These are phyloP conservation scores for Theodoxus fluviatilis DNA, from an alignment of 2,888 invertebrate species.

Conservation along the genomic window DNA sequence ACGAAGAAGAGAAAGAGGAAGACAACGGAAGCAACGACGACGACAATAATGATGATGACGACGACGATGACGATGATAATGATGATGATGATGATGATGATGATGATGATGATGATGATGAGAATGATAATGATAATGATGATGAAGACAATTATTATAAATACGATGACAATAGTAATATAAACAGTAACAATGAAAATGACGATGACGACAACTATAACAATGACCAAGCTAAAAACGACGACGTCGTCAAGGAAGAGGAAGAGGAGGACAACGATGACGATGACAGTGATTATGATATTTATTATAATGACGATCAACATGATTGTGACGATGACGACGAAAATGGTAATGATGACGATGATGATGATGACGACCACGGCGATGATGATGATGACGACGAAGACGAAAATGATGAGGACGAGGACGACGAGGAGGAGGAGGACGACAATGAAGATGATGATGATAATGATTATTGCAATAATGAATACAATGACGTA, in stretches of 20 bases:
- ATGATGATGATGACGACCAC: too few relatives aligned
- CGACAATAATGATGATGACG: background rate
- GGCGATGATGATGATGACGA: too few relatives aligned
- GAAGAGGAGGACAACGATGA: background rate
- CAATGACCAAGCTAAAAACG: background rate
- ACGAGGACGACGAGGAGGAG: too few relatives aligned
- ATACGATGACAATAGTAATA: slow-evolving; percentile 9
- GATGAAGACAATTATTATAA: slow-evolving; percentile 3
- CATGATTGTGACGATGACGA: background rate
- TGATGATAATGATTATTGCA: too few relatives aligned
- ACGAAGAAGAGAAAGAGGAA: too few relatives aligned
- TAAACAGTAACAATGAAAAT: slow-evolving; percentile 1
- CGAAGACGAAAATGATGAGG: too few relatives aligned
- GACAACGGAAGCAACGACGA: too few relatives aligned
- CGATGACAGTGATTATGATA: background rate
- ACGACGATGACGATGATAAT: background rate
- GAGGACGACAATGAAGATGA: too few relatives aligned
- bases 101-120: slow-evolving; percentile 3
- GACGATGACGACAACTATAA: slow-evolving; percentile 7
- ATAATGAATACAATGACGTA: too few relatives aligned
- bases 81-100: background rate
- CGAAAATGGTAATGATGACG: background rate
- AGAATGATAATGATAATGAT: background rate
- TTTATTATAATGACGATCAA: background rate
- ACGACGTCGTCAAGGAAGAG: background rate